phyloP scores from a whole-genome alignment of 1,140 invertebrate genomes.

The Aricia agestis region DNA sequence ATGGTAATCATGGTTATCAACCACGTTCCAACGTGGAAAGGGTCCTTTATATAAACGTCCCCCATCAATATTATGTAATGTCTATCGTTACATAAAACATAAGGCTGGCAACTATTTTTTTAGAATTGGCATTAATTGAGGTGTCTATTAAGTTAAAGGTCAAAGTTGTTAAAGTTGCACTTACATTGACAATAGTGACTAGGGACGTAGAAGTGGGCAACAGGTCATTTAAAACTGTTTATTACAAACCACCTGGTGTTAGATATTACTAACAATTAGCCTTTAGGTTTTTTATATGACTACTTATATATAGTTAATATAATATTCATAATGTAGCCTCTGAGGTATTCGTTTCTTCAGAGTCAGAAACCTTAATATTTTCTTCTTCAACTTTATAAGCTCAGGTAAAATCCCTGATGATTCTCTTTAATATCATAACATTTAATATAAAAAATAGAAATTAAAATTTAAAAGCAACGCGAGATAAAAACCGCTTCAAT shows the following conservation, averaged over 20 bases:
- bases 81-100: conserved; percentile 1
- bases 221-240: background rate
- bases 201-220: background rate
- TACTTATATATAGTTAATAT: background rate
- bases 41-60: background rate
- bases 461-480: background rate
- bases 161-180: conserved; percentile 1
- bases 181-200: conserved; percentile 1
- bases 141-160: background rate
- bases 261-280: background rate
- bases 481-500: background rate
- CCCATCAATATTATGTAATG: background rate
- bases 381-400: background rate
- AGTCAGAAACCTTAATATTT: background rate
- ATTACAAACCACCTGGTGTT: background rate
- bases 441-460: background rate
- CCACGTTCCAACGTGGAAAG: background rate
- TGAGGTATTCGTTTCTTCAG: background rate
- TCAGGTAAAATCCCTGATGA: background rate
- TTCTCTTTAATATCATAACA: background rate
- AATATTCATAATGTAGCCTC: background rate
- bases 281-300: background rate
- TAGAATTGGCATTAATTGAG: background rate
- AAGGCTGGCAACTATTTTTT: background rate
- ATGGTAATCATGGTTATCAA: no score